Evolutionary conservation across 2,888 invertebrate genomes (phyloP).

Genomic region (Mystacides longicornis): DNA sequence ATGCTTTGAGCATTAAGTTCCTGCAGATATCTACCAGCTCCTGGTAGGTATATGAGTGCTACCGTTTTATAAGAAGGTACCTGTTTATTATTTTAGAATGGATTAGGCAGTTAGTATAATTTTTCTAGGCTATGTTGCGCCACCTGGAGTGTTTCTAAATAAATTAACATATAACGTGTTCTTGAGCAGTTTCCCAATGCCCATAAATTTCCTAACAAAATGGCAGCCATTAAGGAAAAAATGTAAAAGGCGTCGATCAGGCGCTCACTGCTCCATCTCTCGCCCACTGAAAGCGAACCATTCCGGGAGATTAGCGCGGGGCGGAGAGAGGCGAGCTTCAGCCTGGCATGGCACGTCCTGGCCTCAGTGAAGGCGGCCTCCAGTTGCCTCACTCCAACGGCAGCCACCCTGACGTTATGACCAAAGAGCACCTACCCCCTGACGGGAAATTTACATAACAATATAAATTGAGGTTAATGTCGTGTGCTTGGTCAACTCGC

Average conservation of each 20-base stretch:
- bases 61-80: too few relatives aligned
- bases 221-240: slow-evolving; percentile 1
- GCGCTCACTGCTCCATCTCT: background rate
- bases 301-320: slow-evolving; percentile 20
- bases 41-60: too few relatives aligned
- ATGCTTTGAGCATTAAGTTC: too few relatives aligned
- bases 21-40: too few relatives aligned
- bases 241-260: background rate
- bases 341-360: background rate
- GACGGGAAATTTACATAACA: slow-evolving; percentile 42
- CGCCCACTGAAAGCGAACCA: slow-evolving; percentile 18
- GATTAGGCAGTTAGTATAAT: too few relatives aligned
- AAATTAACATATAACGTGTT: too few relatives aligned
- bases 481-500: slow-evolving; percentile 36
- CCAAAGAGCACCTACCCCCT: too few relatives aligned
- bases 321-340: slow-evolving; percentile 14
- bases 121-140: too few relatives aligned
- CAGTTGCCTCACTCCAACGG: slow-evolving; percentile 20
- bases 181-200: too few relatives aligned
- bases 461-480: slow-evolving; percentile 45
- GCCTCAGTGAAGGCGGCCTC: slow-evolving; percentile 6
- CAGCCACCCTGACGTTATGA: slow-evolving; percentile 21
- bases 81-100: too few relatives aligned
- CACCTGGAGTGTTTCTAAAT: too few relatives aligned
- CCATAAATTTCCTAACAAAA: slow-evolving; percentile 1